Evolutionary conservation across 2,888 invertebrate species (phyloP).

Genomic region (Rhagonycha lutea): DNA sequence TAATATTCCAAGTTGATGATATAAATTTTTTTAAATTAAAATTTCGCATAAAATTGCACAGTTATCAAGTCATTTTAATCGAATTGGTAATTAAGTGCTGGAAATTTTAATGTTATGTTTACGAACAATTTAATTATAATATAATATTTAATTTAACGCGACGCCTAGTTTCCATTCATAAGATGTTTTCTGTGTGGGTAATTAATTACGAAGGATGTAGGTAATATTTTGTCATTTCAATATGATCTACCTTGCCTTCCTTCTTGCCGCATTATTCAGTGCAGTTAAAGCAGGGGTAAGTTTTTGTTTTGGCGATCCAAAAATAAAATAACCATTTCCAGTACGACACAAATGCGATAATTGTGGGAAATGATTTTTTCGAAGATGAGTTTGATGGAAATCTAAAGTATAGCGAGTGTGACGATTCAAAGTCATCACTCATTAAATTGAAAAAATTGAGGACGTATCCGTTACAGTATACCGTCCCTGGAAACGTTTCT

Average conservation of each 20-base stretch:
- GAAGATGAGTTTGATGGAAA: slow-evolving; percentile 4
- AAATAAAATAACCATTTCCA: not conserved
- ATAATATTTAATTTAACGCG: not conserved
- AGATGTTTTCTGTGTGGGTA: not conserved
- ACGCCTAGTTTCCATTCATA: not conserved
- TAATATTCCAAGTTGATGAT: too few species aligned
- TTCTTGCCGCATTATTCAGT: not conserved
- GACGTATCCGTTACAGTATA: not conserved
- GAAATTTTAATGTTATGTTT: too few species aligned
- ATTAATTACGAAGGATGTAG: not conserved
- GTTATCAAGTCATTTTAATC: too few species aligned
- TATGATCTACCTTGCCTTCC: not conserved
- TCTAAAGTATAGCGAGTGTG: not conserved
- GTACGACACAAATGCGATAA: not conserved
- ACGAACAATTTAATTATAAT: too few species aligned
- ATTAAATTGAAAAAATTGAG: not conserved
- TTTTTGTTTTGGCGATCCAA: not conserved
- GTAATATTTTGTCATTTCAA: not conserved
- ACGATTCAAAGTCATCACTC: not conserved
- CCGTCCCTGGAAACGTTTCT: slow-evolving; percentile 5
- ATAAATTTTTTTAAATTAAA: too few species aligned
- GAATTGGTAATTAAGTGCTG: too few species aligned
- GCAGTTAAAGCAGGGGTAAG: not conserved
- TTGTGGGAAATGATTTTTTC: slow-evolving; percentile 1
- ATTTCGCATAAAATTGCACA: too few species aligned